Evolutionary conservation across 2,888 invertebrate genomes (phyloP), one percentile per base, ranked within the genome.

Genomic region (Emmelina monodactyla): DNA sequence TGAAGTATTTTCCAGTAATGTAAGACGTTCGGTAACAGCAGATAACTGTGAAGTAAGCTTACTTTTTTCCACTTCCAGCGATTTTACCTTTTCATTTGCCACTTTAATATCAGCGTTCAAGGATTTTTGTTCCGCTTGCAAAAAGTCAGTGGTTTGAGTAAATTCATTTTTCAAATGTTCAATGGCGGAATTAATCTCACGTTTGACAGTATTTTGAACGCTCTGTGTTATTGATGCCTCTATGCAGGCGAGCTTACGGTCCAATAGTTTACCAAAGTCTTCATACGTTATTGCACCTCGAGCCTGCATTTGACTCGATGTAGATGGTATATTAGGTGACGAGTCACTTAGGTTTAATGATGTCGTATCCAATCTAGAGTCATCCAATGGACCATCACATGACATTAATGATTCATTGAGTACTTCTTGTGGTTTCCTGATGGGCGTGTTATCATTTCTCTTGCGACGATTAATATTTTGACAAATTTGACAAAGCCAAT

Each of bases 1-100:
- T 2, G 35, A 22, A 15, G 14, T 25, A n/a, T 35, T 35, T 5
- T 35, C 35, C 14, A 31, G 19, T 19, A 9, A 6, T 6, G 19
- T 9, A 5, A 19, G 5, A 19, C 5, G 5, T 5, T 9, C 5
- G 5, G 5, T 19, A 5, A 19, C 9, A 6, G 5, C 5, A 6
- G 19, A 19, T 19, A 19, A 19, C 9, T 19, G 5, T 6, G 19
- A 5, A 6, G 5, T 5, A 9, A 19, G 19, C 19, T 6, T 19
- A 6, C 5, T 9, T 5, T 19, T 19, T 19, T 19, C 5, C 5
- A 5, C 9, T 19, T 19, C 19, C 5, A 19, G 19, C 9, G 5
- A 5, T 5, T 19, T 5, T 19, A 19, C 9, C 19, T 19, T 19
- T 6, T 19, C 9, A 6, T 5, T 19, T 9, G 9, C 9, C 5